Evolutionary conservation across 2,797 vertebrate species (phyloP), one percentile per base, ranked within the genome.

Genomic region (Trachops cirrhosus): DNA sequence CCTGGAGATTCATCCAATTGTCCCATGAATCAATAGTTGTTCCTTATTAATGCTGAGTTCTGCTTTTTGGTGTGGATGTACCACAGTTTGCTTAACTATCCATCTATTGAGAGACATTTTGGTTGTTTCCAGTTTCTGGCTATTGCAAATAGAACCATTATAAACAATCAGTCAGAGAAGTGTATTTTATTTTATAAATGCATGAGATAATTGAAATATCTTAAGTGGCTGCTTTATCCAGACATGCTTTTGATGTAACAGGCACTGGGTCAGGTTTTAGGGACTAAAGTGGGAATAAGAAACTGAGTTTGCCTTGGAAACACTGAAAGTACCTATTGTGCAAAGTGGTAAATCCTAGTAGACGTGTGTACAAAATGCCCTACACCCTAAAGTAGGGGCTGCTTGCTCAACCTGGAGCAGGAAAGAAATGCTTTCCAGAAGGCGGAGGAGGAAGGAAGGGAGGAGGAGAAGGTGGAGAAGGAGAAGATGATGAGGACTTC

Each of bases 171-270:
- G 89, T 87, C 24, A 10, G 26, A 89, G 6, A 78, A 52, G 34
- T 71, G 62, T 86, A 32, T 75, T 94, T 89, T 89, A 37, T 83
- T 62, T 89, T 62, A 86, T 75, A 59, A 92, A 77, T 18, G 59
- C 14, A 2, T 7, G 48, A 62, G 32, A 6, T 91, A 48, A 48
- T 26, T 46, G 12, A 39, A 8, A 39, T 83, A 6, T 37, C 46
- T 73, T 34, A 16, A 41, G 41, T 18, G 21, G 37, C 9, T 12
- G 29, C 32, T 94, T 74, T 46, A 34, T 82, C 41, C 29, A 64
- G 50, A 37, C 1, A 0, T 90, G 48, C 22, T 52, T 93, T 54
- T 46, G 64, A 64, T 4, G 9, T 50, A 79, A 57, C 15, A 86
- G 74, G 41, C 19, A 16, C 10, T 12, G 16, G n/a, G 22, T 52